Evolutionary conservation across 2,113 vertebrate genomes (phyloP), one percentile per base, ranked within the genome.

Genomic region (Coryphaenoides rupestris): DNA sequence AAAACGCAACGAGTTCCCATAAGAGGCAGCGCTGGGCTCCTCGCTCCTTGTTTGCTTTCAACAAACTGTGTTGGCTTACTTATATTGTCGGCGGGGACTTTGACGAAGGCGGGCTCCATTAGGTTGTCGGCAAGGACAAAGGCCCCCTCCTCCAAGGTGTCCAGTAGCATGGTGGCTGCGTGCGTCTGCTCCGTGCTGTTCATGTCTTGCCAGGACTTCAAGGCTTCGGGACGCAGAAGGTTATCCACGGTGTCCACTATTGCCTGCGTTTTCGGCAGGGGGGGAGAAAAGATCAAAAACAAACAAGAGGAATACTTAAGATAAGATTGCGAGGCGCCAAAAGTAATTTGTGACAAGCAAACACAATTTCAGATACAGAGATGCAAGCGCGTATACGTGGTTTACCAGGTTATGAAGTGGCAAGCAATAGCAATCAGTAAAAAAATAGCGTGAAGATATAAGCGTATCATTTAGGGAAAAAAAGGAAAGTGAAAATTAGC

Each of bases 201-300:
- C 97, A 98, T 99, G 85, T 98, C 95, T 46, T 90, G 93, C 97
- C 97, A 99, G 45, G 96, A 98, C 81, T 96, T 94, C 82, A 99
- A 83, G 71, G 95, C 96, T 88, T 98, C 96, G 1, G 93, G 91
- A 80, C 95, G 93, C 83, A 99, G 90, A 54, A 99, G 94, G 87
- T 98, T 99, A 90, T 99, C 94, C 64, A 99, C 97, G 0, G 96
- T 99, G 88, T 99, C 97, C 80, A 99, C 96, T 72, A 98, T 98
- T 71, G 97, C 96, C 97, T 99, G 89, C 13, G 33, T 40, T 40
- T 12, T 7, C 33, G 33, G 7, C 5, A 10, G 28, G 33, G 13
- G 33, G 19, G 3, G 17, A 19, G 55, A 26, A 21, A 56, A 15
- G 0, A 2, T 3, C 15, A 19, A 26, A 19, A 26, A 3, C 50